Evolutionary conservation across 2,888 invertebrate genomes (phyloP).

Genomic region (Crematogaster levior): DNA sequence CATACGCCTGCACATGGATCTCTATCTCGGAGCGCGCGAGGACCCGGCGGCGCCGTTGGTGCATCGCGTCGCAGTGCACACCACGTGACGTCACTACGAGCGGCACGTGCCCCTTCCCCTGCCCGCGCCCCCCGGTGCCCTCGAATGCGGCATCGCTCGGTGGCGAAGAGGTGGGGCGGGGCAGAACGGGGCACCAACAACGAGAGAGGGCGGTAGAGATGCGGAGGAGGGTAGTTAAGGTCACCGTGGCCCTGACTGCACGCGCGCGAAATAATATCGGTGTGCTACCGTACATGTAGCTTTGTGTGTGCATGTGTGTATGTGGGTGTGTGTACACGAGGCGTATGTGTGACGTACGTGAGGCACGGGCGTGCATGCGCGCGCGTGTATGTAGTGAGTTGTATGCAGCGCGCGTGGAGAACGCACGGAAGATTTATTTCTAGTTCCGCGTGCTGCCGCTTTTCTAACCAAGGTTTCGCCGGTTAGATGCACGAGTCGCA

Average conservation of each 20-base stretch:
- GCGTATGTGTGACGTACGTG: slow-evolving; percentile 1
- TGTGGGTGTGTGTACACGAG: neutral
- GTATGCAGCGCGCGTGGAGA: slow-evolving; percentile 52
- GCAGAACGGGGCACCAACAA: slow-evolving; percentile 39
- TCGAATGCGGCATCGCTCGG: slow-evolving; percentile 64
- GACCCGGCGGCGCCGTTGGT: slow-evolving; percentile 75
- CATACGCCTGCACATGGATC: slow-evolving; percentile 70
- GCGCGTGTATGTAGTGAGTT: neutral
- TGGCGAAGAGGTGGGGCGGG: slow-evolving; percentile 58
- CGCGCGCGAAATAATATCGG: slow-evolving; percentile 84
- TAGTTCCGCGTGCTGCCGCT: slow-evolving; percentile 75
- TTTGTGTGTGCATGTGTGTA: no score
- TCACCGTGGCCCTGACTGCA: slow-evolving; percentile 88
- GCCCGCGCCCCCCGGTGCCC: slow-evolving; percentile 72
- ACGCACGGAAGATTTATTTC: slow-evolving; percentile 80
- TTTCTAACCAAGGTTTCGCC: slow-evolving; percentile 42
- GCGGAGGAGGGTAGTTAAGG: slow-evolving; percentile 87
- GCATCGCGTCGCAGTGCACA: slow-evolving; percentile 88
- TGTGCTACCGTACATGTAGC: slow-evolving; percentile 63
- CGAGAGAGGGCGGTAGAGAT: slow-evolving; percentile 82
- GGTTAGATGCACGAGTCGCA: slow-evolving; percentile 21
- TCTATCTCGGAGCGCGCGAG: slow-evolving; percentile 79
- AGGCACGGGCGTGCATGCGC: neutral
- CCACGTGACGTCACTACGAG: slow-evolving; percentile 84
- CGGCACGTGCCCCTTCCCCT: slow-evolving; percentile 83